These are phyloP conservation scores for Eupithecia dodoneata DNA, from an alignment of 2,888 invertebrate genomes.

Conservation along the genomic window DNA sequence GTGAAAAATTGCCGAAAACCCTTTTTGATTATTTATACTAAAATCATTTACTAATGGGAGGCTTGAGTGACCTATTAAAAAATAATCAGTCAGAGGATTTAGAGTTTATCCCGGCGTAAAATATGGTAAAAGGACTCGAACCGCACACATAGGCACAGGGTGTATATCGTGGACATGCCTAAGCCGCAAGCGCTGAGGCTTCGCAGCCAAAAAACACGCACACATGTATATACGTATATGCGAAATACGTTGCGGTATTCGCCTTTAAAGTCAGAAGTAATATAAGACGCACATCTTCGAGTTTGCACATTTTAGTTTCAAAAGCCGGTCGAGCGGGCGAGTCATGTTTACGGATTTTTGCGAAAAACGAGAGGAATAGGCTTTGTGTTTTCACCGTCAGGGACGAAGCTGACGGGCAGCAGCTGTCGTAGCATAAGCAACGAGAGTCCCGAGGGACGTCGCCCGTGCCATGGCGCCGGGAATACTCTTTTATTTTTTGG, in stretches of 20 bases:
- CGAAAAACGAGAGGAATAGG: conserved; percentile 64
- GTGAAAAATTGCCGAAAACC: conserved; percentile 16
- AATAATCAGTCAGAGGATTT: conserved; percentile 33
- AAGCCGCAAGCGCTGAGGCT: conserved; percentile 52
- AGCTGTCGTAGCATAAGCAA: conserved; percentile 18
- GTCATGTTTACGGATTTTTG: conserved; percentile 75
- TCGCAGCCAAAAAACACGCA: conserved; percentile 70
- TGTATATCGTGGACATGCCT: conserved; percentile 49
- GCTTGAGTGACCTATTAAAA: conserved; percentile 32
- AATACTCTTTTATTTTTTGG: conserved; percentile 71
- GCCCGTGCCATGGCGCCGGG: conserved; percentile 80
- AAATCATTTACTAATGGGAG: conserved; percentile 35
- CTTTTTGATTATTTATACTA: conserved; percentile 13
- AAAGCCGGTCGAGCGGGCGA: conserved; percentile 78
- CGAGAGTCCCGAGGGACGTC: conserved; percentile 51
- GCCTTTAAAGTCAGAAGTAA: conserved; percentile 81
- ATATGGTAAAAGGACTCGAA: conserved; percentile 58
- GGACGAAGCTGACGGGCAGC: conserved; percentile 28
- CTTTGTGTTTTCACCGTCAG: conserved; percentile 53
- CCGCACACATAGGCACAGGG: conserved; percentile 50
- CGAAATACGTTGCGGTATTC: conserved; percentile 82
- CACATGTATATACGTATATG: conserved; percentile 67
- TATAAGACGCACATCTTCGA: conserved; percentile 83
- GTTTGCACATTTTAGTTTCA: conserved; percentile 83
- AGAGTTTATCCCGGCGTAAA: conserved; percentile 49